Conservation (phyloP, 2,888 invertebrate genomes). For the Caenorhabditis auriculariae region DNA sequence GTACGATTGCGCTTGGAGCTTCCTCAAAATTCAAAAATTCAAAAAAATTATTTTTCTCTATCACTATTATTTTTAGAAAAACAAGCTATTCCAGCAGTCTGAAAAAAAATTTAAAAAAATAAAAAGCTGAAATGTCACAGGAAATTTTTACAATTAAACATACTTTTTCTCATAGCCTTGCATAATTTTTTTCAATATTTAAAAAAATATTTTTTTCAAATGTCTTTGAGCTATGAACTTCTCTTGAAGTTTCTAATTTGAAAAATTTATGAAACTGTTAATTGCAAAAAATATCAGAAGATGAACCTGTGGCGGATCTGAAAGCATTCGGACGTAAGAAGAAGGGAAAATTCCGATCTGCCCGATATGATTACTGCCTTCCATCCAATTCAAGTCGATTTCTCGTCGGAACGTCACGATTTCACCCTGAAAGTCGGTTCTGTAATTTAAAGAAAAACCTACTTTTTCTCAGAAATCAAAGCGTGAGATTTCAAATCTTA, state of each 20-base stretch:
- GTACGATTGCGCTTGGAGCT: conserved; percentile 10
- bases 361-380: conserved; percentile 52
- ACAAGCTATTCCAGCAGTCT: no score
- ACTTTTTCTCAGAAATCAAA: no score
- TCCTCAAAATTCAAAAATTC: not conserved
- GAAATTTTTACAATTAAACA: no score
- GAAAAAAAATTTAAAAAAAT: not conserved
- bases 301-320: conserved; percentile 2
- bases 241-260: not conserved
- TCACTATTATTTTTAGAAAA: no score
- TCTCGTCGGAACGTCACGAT: conserved; percentile 39
- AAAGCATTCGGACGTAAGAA: conserved; percentile 42
- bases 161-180: no score
- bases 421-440: conserved; percentile 52
- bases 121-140: not conserved
- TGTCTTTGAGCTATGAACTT: not conserved
- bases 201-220: conserved; percentile 3
- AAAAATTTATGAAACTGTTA: no score
- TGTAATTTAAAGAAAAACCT: no score
- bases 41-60: no score
- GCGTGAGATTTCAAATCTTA: no score
- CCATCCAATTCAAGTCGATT: conserved; percentile 56
- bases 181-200: no score
- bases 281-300: no score
- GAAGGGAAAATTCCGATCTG: conserved; percentile 57